Conservation (phyloP, 2,888 invertebrate species). For the Gandaritis pyraliata region DNA sequence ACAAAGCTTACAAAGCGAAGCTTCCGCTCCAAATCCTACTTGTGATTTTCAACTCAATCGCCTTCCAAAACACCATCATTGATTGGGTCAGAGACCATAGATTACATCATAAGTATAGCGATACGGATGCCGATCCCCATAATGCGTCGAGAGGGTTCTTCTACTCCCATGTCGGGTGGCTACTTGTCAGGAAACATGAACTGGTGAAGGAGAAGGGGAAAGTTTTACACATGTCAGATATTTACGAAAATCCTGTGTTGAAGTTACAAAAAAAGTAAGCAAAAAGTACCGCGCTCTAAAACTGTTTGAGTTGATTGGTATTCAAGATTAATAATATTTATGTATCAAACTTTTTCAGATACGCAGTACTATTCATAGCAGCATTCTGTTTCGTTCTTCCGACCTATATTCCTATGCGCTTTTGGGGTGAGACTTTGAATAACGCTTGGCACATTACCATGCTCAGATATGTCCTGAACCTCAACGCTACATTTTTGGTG, state of each 20-base stretch:
- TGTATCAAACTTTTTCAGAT: constrained; percentile 61
- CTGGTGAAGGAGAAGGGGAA: constrained; percentile 88
- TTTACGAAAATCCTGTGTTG: constrained; percentile 88
- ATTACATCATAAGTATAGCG: constrained; percentile 88
- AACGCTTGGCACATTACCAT: constrained; percentile 72
- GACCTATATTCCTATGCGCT: constrained; percentile 82
- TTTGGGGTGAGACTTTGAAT: constrained; percentile 83
- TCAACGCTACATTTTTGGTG: constrained; percentile 87
- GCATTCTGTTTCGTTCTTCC: constrained; percentile 81
- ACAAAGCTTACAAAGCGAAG: constrained; percentile 57
- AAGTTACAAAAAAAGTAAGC: constrained; percentile 86
- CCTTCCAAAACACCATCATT: constrained; percentile 79
- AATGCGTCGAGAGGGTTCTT: constrained; percentile 92
- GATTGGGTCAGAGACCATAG: constrained; percentile 86
- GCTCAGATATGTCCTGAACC: constrained; percentile 81
- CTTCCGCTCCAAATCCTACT: constrained; percentile 56
- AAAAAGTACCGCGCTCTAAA: background rate
- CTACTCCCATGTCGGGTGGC: constrained; percentile 94
- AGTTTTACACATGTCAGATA: constrained; percentile 88
- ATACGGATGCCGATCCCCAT: constrained; percentile 83
- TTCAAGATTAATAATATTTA: background rate
- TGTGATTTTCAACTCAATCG: constrained; percentile 55
- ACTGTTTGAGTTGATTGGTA: too few species aligned
- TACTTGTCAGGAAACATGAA: constrained; percentile 89
- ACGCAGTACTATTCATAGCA: constrained; percentile 86